Evolutionary conservation across 1,140 invertebrate genomes (phyloP).

Genomic region (Drosophila mojavensis): DNA sequence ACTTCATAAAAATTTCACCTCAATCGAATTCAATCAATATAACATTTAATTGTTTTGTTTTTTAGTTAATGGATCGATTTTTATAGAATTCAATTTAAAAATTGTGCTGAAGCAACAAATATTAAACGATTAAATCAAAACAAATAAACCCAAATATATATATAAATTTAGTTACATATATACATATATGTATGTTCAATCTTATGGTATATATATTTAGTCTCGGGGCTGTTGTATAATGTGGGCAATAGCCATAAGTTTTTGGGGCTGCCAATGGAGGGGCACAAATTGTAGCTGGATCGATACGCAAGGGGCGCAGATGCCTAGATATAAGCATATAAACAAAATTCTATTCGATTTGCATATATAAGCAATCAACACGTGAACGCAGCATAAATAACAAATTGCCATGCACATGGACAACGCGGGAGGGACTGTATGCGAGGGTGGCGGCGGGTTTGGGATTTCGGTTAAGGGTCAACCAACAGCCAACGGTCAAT

Average conservation of each 20-base stretch:
- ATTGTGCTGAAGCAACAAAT: background rate
- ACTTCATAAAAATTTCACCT: too few relatives aligned
- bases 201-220: background rate
- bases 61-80: conserved; percentile 11
- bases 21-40: background rate
- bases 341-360: conserved; percentile 46
- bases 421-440: background rate
- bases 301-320: conserved; percentile 25
- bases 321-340: conserved; percentile 29
- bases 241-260: conserved; percentile 13
- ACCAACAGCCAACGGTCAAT: conserved; percentile 39
- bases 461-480: conserved; percentile 28
- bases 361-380: conserved; percentile 78
- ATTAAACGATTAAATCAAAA: background rate
- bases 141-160: background rate
- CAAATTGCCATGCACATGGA: conserved; percentile 60
- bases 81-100: background rate
- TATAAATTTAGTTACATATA: too few relatives aligned
- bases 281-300: conserved; percentile 34
- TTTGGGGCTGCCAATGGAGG: conserved; percentile 3
- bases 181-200: background rate
- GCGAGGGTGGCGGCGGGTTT: background rate
- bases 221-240: background rate
- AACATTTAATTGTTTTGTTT: background rate
- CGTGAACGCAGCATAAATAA: conserved; percentile 76